Evolutionary conservation across 2,888 invertebrate species (phyloP).

Genomic region (Eulithis prunata): DNA sequence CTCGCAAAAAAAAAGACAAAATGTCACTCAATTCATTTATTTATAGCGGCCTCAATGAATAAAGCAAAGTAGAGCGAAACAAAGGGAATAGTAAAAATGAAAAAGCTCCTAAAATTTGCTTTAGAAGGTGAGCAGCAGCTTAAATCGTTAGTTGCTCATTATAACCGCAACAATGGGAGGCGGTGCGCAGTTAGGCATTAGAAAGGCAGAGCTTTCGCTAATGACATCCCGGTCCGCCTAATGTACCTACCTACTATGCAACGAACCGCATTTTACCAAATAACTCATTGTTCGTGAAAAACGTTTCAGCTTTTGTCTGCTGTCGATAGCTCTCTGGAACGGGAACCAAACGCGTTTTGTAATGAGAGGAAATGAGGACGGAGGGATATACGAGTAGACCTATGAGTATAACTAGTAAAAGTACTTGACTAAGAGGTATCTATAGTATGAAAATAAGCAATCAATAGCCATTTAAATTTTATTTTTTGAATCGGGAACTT

Average conservation of each 20-base stretch:
- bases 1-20: neutral
- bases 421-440: too few relatives aligned
- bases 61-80: conserved; percentile 29
- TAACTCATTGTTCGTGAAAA: conserved; percentile 68
- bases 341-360: conserved; percentile 28
- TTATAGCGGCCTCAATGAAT: conserved; percentile 50
- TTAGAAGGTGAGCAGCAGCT: conserved; percentile 59
- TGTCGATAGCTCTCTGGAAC: conserved; percentile 31
- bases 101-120: conserved; percentile 47
- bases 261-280: conserved; percentile 70
- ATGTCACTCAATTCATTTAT: neutral
- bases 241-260: conserved; percentile 47
- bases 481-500: neutral
- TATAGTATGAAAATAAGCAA: too few relatives aligned
- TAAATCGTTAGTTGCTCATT: conserved; percentile 80
- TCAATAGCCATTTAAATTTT: neutral
- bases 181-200: conserved; percentile 80
- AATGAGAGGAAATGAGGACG: conserved; percentile 28
- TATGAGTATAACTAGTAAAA: neutral
- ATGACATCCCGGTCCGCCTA: conserved; percentile 75
- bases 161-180: conserved; percentile 75
- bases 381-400: neutral
- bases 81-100: conserved; percentile 30
- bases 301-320: conserved; percentile 37
- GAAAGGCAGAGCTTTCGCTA: conserved; percentile 78